phyloP scores from a whole-genome alignment of 2,797 vertebrate species.

The Clamator glandarius region DNA sequence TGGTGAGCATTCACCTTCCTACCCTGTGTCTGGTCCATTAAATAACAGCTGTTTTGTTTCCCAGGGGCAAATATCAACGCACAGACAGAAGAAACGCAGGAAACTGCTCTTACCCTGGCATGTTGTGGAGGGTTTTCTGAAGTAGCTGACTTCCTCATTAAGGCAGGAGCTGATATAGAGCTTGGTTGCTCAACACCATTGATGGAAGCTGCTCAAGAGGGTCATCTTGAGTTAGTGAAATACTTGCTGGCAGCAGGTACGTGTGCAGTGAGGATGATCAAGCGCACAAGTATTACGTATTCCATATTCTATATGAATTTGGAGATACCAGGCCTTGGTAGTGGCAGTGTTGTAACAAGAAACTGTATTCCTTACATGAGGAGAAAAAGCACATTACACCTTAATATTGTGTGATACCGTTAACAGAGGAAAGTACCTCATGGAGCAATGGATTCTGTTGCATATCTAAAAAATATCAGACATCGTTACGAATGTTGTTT shows the following conservation, averaged over 20 bases:
- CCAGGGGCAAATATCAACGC: conserved; percentile 98
- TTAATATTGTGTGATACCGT: neutral
- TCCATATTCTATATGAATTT: neutral
- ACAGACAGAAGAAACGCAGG: conserved; percentile 98
- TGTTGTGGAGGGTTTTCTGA: conserved; percentile 99
- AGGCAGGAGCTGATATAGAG: conserved; percentile 97
- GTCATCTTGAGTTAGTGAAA: conserved; percentile 97
- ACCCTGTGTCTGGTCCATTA: neutral
- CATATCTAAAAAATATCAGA: neutral
- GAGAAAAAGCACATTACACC: neutral
- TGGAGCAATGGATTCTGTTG: neutral
- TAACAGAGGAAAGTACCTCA: neutral
- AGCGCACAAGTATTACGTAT: neutral
- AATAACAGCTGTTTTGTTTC: neutral
- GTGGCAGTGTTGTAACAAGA: neutral
- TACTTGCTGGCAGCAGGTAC: conserved; percentile 95
- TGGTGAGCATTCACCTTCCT: neutral
- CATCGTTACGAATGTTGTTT: neutral
- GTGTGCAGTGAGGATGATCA: neutral
- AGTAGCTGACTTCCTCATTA: conserved; percentile 98
- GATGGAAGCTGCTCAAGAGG: conserved; percentile 99
- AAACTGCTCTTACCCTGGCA: conserved; percentile 95
- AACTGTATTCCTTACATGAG: neutral
- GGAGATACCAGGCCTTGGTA: neutral
- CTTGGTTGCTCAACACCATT: conserved; percentile 97